Evolutionary conservation across 2,797 vertebrate genomes (phyloP).

Genomic region (Parauchenoglanis ngamensis): DNA sequence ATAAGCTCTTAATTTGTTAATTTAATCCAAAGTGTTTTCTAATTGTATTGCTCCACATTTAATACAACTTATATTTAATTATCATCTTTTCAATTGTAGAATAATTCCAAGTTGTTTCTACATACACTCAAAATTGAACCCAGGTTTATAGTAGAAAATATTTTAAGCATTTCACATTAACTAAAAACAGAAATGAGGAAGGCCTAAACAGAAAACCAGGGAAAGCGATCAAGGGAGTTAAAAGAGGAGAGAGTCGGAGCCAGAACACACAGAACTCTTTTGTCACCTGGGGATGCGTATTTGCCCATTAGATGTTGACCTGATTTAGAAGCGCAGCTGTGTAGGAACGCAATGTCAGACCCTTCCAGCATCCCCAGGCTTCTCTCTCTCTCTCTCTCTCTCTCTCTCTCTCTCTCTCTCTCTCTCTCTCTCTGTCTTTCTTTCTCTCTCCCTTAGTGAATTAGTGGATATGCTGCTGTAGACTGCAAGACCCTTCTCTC

Average conservation of each 20-base stretch:
- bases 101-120: not conserved
- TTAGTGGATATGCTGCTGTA: conserved; percentile 49
- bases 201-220: conserved; percentile 18
- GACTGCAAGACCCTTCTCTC: conserved; percentile 48
- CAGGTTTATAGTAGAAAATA: not conserved
- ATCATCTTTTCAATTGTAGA: not conserved
- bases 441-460: conserved; percentile 31
- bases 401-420: conserved; percentile 28
- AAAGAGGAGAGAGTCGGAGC: conserved; percentile 26
- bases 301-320: conserved; percentile 63
- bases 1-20: not conserved
- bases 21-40: not conserved
- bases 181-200: not conserved
- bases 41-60: not conserved
- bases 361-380: conserved; percentile 50
- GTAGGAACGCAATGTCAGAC: conserved; percentile 59
- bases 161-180: conserved; percentile 12
- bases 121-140: not conserved
- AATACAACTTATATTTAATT: not conserved
- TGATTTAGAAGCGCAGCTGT: conserved; percentile 62
- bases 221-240: conserved; percentile 9
- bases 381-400: conserved; percentile 27
- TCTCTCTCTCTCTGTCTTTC: conserved; percentile 3
- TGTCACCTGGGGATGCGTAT: conserved; percentile 50
- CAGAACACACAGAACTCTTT: conserved; percentile 52